Base-by-base conservation (phyloP, 64 coral and sea anemone species). In the Stichodactyla mertensii region DNA sequence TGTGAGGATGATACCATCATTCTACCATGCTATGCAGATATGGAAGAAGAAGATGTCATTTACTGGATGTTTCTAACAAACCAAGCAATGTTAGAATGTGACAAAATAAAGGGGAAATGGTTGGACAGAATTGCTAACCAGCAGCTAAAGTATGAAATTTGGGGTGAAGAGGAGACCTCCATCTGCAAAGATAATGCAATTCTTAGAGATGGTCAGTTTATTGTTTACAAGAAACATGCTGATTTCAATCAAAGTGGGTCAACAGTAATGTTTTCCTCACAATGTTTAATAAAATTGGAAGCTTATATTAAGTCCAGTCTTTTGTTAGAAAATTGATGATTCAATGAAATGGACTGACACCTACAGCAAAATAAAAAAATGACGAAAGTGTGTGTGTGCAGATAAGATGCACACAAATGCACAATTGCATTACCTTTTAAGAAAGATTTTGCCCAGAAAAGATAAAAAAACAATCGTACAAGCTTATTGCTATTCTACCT, bases 131-230 rank as follows among this genome's bases (percentile, higher is more conserved):
- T 77, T 59, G 57, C 15, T 59, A 59, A 59, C 70, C 70, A 77
- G 27, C 70, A 77, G 19, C 70, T 77, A 77, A 77, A 77, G 15
- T 77, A 77, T 77, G 70, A 77, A 77, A 2, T 77, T 77, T 77
- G 70, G 70, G 70, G 70, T 77, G 6, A 16, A 77, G 20, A 77
- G 70, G 70, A 77, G 70, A 23, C 70, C 70, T 77, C 70, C 70
- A 77, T 77, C 70, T 77, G 70, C 70, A 77, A 77, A 77, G 70
- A 77, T 31, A 77, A 77, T 77, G 70, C 70, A 77, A 77, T 77
- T 77, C 20, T 77, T 10, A 77, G 70, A 77, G 70, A 77, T 77
- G 70, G 27, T 9, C 69, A 77, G n/a, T 77, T 77, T 20, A 77
- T 77, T 77, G 27, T 77, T 77, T 77, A 3, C 19, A 77, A 77